A percentile compares a stretch with the other conserved stretches of the same genome.
phyloP scores from a whole-genome alignment of 2,888 invertebrate genomes.

The Andrena camellia region DNA sequence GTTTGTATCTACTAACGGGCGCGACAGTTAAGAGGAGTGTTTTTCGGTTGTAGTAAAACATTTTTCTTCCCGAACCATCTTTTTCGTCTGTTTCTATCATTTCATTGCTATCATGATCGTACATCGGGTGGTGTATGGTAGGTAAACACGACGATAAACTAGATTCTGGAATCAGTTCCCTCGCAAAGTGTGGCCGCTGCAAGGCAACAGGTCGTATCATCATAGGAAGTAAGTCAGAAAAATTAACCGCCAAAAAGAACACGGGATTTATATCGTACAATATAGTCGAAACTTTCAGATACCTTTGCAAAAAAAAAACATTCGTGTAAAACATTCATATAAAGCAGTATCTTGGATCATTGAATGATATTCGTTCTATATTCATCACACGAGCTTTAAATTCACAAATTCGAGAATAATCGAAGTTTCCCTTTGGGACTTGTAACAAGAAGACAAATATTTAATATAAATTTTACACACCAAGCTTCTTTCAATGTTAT shows the following conservation, averaged over 20 bases:
- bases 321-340: background rate
- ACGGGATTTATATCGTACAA: constrained; percentile 72
- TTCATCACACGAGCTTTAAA: background rate
- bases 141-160: constrained; percentile 84
- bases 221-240: constrained; percentile 84
- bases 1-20: background rate
- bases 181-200: constrained; percentile 84
- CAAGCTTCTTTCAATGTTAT: constrained; percentile 49
- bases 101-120: constrained; percentile 84
- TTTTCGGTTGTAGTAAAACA: constrained; percentile 44
- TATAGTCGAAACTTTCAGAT: constrained; percentile 27
- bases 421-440: background rate
- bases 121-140: constrained; percentile 84
- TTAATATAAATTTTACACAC: constrained; percentile 9
- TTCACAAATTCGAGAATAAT: constrained; percentile 6
- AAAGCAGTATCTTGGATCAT: constrained; percentile 7
- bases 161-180: constrained; percentile 84
- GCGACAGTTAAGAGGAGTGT: background rate
- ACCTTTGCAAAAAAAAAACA: background rate
- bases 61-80: constrained; percentile 62
- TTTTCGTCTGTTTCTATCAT: constrained; percentile 77
- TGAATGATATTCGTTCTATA: constrained; percentile 1
- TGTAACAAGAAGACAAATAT: constrained; percentile 27
- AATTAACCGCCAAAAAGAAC: constrained; percentile 78
- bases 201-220: constrained; percentile 84